Base-by-base conservation (phyloP, 2,113 vertebrate species). In the Eptesicus fuscus region DNA sequence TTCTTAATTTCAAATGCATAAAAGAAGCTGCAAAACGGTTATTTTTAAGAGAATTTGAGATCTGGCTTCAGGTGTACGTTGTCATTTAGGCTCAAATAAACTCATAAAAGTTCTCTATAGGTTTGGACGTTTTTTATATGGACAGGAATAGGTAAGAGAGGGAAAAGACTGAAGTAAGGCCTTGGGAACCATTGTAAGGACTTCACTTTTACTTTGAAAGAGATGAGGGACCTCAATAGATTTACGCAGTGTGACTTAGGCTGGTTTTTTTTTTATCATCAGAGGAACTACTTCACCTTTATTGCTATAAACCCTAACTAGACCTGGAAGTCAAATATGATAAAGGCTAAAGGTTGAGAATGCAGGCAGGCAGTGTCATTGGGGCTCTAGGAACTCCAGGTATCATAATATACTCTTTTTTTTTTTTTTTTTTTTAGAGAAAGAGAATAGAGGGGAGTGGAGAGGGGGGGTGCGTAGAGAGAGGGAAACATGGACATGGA, bases 161-260 rank as follows among this genome's bases (percentile, higher is more conserved):
- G 1, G 17, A 16, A 88, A 30, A 70, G 3, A 12, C 1, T 14
- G 18, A 13, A 25, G 14, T 0, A 47, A 23, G 12, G 18, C 2
- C 44, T 77, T 7, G 49, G 40, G n/a, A 88, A 5, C 6, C 37
- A 22, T 4, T 16, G 7, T 1, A 7, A 74, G 18, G 14, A 40
- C 6, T n/a, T 56, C 0, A 5, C 14, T 47, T 61, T 17, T 25
- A 5, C 44, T 42, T 49, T 70, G 59, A 69, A 51, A 89, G 47
- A 44, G 13, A 65, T 4, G 1, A 5, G 5, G 1, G 9, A 4
- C 9, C 14, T 20, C 22, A 0, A 2, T 30, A 56, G 35, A 47
- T 49, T 91, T 69, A 44, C 80, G 35, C 25, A 59, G 22, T 47
- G 14, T 23, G 35, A 32, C 5, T 2, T 49, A 61, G 74, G 2